Percentiles rank a stretch among this genome's conserved stretches.
phyloP scores from a whole-genome alignment of 1,140 invertebrate species.

The Eriosoma lanigerum region DNA sequence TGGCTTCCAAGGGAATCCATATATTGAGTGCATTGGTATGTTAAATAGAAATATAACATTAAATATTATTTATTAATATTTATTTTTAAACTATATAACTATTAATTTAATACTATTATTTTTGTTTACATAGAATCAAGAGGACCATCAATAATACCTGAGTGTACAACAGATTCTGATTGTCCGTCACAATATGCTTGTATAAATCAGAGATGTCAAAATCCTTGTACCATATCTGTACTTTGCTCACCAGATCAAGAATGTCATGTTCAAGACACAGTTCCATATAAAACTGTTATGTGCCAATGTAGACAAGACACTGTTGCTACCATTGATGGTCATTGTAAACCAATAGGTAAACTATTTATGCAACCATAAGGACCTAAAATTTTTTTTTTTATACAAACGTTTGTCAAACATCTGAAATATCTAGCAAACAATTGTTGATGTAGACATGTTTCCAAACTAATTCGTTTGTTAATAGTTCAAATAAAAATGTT shows the following conservation, averaged over 20 bases:
- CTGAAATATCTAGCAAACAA: no score
- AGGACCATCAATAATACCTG: slow-evolving; percentile 58
- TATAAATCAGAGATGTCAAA: slow-evolving; percentile 72
- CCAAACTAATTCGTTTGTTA: no score
- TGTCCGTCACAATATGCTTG: slow-evolving; percentile 74
- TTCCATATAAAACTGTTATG: slow-evolving; percentile 76
- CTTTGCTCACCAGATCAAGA: slow-evolving; percentile 74
- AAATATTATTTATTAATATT: no score
- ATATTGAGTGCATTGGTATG: slow-evolving; percentile 67
- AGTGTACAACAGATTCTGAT: slow-evolving; percentile 75
- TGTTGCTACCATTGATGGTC: slow-evolving; percentile 65
- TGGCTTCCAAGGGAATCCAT: slow-evolving; percentile 77
- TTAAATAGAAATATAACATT: background rate
- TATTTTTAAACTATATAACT: background rate
- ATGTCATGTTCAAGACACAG: slow-evolving; percentile 75
- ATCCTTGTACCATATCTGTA: slow-evolving; percentile 71
- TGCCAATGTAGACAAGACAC: slow-evolving; percentile 79
- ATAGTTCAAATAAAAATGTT: no score
- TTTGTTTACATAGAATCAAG: slow-evolving; percentile 53
- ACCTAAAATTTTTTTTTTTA: no score
- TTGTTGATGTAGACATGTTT: no score
- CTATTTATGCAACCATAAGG: background rate
- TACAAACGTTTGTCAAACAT: no score
- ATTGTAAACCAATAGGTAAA: slow-evolving; percentile 65
- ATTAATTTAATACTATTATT: background rate